Evolutionary conservation across 1,140 invertebrate species (phyloP).

Genomic region (Brachionus manjavacas): DNA sequence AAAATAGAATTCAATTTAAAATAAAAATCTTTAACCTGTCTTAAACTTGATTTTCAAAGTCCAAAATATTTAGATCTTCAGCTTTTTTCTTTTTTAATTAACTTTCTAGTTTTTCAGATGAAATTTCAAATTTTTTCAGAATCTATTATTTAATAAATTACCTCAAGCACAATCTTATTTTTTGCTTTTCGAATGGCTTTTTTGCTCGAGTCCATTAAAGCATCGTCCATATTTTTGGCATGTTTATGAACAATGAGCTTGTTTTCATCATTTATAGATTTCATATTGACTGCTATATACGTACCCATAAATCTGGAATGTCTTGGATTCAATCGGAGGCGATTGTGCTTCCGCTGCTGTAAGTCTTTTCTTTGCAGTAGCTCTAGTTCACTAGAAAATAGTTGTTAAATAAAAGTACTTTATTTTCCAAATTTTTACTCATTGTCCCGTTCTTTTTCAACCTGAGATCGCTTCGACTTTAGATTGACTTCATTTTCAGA

Average conservation of each 20-base stretch:
- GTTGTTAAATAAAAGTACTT: not conserved
- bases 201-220: not conserved
- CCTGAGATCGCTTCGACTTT: slow-evolving; percentile 17
- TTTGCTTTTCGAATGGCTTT: not conserved
- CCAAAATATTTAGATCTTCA: no score
- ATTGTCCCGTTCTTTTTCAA: slow-evolving; percentile 20
- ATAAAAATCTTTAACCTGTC: no score
- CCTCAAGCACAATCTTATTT: slow-evolving; percentile 33
- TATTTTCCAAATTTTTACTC: not conserved
- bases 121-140: no score
- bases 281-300: slow-evolving; percentile 21
- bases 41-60: no score
- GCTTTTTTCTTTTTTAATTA: no score
- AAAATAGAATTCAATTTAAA: no score
- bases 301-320: slow-evolving; percentile 40
- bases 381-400: not conserved
- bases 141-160: not conserved
- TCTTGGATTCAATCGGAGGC: slow-evolving; percentile 27
- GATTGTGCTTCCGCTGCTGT: slow-evolving; percentile 26
- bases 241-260: slow-evolving; percentile 40
- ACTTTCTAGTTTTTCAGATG: no score
- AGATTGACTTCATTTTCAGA: slow-evolving; percentile 29
- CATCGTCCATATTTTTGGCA: slow-evolving; percentile 18
- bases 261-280: slow-evolving; percentile 42
- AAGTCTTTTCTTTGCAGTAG: not conserved